Base-by-base conservation (phyloP, 2,797 vertebrate genomes). In the Pseudomugil gertrudae region DNA sequence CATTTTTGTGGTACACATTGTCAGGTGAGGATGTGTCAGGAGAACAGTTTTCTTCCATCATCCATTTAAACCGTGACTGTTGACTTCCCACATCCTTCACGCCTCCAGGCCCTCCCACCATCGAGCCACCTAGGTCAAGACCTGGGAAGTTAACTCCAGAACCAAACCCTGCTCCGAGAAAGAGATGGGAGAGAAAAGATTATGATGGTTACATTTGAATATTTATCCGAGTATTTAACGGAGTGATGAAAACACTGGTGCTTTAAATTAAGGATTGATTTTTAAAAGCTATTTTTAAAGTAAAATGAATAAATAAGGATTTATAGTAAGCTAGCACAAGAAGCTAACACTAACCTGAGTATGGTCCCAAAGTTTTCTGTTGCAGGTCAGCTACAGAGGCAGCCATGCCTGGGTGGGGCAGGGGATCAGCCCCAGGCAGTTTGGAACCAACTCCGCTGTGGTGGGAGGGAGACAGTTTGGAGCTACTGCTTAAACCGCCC, bases 11-110 rank as follows among this genome's bases (percentile, higher is more conserved):
- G 90, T 97, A 95, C 80, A 85, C 92, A 80, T 94, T 95, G 81
- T 99, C 97, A 84, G 97, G 95, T 55, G 93, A 87, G 63, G 96
- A 94, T 83, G 95, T 93, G 82, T 96, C 95, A 72, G 96, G 95
- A 60, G 96, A 95, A 26, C 96, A 95, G 72, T 97, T 95, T 61
- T 95, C 96, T 89, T 99, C 98, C 96, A 99, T 99, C 97, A 99
- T 98, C 92, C 96, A 96, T 87, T 98, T 99, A 90, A 99, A 99
- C 80, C 98, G 97, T 51, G 98, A 99, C 93, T 99, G 97, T 78
- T 96, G 96, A 74, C 93, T 93, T 66, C 91, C 92, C 0, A 94
- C 64, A 69, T 95, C 93, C 81, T 99, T 98, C 80, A 97, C 95
- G 32, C 88, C 78, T n/a, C 87, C 89, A 32, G 88, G 81, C 15